Conservation (phyloP, 1,140 invertebrate species). For the Charaxes varanes region DNA sequence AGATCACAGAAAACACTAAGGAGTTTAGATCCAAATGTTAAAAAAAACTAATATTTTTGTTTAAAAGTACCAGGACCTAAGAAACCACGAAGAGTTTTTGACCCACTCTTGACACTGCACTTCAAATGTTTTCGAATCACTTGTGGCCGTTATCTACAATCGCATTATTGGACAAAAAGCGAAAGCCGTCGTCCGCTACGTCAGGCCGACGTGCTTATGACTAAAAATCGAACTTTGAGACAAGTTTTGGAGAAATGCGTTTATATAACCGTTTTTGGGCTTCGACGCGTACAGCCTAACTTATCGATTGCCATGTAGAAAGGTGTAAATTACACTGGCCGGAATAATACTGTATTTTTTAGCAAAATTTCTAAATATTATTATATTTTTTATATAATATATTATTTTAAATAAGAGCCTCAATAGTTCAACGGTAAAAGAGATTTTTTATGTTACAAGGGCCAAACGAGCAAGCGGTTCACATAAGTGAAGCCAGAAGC, state of each 20-base stretch:
- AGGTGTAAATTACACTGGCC: no score
- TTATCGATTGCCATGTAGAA: no score
- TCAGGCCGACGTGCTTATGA: constrained; percentile 33
- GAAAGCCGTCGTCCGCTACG: constrained; percentile 34
- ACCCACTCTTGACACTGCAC: background rate
- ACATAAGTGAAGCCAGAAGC: no score
- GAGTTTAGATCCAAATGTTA: background rate
- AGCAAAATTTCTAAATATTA: no score
- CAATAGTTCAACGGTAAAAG: no score
- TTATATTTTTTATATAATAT: no score
- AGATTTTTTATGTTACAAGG: no score
- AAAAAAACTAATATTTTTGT: background rate
- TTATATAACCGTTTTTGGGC: constrained; percentile 33
- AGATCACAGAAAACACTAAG: background rate
- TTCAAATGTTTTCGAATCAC: background rate
- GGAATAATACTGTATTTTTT: no score
- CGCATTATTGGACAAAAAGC: constrained; percentile 23
- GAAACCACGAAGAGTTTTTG: constrained; percentile 1
- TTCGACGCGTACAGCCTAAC: background rate
- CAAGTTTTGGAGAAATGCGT: constrained; percentile 45
- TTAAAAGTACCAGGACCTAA: background rate
- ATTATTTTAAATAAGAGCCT: no score
- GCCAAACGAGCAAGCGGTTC: no score
- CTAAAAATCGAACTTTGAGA: constrained; percentile 37
- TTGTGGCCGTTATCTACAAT: background rate